Evolutionary conservation across 2,888 invertebrate species (phyloP).

Genomic region (Subacronicta megacephala): DNA sequence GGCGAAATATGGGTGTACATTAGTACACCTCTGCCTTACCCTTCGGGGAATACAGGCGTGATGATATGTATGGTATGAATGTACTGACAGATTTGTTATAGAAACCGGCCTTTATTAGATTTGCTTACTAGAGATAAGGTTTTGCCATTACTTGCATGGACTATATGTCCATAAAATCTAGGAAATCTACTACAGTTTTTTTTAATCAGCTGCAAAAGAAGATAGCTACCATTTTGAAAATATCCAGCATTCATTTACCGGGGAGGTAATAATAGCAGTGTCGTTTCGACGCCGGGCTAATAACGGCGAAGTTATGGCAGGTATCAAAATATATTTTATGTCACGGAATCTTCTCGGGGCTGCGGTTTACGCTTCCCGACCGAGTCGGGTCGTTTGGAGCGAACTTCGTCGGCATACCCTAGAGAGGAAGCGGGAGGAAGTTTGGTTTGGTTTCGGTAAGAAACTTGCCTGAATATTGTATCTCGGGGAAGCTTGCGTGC

Average conservation of each 20-base stretch:
- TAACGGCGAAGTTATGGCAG: constrained; percentile 44
- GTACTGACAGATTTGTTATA: too few relatives aligned
- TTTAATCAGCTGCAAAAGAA: too few relatives aligned
- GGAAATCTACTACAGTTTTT: too few relatives aligned
- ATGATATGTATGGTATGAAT: too few relatives aligned
- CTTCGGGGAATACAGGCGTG: too few relatives aligned
- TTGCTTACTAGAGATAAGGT: too few relatives aligned
- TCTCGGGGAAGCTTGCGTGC: not conserved
- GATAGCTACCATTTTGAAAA: constrained; percentile 12
- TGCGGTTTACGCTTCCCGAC: constrained; percentile 33
- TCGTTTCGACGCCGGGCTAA: constrained; percentile 24
- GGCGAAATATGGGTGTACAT: too few relatives aligned
- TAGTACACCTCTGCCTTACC: too few relatives aligned
- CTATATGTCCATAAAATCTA: too few relatives aligned
- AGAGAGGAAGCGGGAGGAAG: not conserved
- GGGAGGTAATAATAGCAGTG: constrained; percentile 29
- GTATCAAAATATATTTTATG: constrained; percentile 55
- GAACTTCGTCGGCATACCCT: constrained; percentile 13
- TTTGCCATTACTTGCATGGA: too few relatives aligned
- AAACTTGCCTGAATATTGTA: constrained; percentile 9
- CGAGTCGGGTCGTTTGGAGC: constrained; percentile 22
- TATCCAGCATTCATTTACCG: constrained; percentile 16
- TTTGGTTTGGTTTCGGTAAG: constrained; percentile 6
- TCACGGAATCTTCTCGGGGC: constrained; percentile 25
- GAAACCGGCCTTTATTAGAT: too few relatives aligned